These are phyloP conservation scores for Tragelaphus imberbis DNA, from an alignment of 2,113 vertebrate species.

Conservation along the genomic window DNA sequence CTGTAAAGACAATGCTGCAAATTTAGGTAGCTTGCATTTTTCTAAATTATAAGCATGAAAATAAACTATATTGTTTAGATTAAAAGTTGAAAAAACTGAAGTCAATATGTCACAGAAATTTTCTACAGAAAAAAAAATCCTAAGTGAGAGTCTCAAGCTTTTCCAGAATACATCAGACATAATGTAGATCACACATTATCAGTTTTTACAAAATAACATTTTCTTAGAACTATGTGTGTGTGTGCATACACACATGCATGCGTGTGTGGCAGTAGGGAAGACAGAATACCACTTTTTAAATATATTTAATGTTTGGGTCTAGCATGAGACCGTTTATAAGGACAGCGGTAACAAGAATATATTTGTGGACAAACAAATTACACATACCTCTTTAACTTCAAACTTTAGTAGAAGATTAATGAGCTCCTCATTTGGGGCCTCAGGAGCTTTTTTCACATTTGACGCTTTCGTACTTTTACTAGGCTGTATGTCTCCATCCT, in stretches of 20 bases:
- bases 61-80: background rate
- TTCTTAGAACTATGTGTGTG: background rate
- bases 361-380: background rate
- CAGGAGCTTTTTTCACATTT: conserved; percentile 48
- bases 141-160: background rate
- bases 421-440: conserved; percentile 83
- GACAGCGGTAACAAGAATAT: background rate
- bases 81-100: background rate
- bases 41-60: conserved; percentile 1
- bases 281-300: background rate
- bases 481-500: conserved; percentile 50
- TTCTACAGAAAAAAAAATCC: background rate
- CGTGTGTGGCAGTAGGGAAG: background rate
- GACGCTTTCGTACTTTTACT: conserved; percentile 32
- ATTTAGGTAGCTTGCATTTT: background rate
- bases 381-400: conserved; percentile 90
- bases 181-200: background rate
- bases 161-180: background rate
- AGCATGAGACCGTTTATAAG: background rate
- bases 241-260: background rate
- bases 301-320: background rate
- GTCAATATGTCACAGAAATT: background rate
- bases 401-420: conserved; percentile 90
- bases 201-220: background rate
- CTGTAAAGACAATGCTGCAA: background rate